Conservation (phyloP, 2,888 invertebrate species). For the Junonia oenone region DNA sequence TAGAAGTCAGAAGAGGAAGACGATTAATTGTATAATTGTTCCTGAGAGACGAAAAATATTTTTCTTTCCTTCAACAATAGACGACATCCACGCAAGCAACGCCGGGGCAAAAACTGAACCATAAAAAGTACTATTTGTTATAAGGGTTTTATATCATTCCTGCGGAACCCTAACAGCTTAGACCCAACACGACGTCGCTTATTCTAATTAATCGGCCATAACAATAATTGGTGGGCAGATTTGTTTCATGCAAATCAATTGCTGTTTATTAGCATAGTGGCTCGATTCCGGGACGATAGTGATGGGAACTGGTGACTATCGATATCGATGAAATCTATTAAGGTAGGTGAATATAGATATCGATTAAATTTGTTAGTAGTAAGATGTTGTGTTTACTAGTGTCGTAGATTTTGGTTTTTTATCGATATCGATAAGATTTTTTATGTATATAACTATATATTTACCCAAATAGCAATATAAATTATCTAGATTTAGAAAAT, state of each 20-base stretch:
- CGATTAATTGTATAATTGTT: too few species aligned
- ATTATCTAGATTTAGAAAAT: too few species aligned
- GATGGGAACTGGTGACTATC: conserved; percentile 19
- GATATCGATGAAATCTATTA: conserved; percentile 1
- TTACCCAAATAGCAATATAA: too few species aligned
- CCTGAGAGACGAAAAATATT: too few species aligned
- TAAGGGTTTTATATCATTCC: neutral
- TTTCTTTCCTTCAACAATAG: too few species aligned
- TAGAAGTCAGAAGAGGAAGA: too few species aligned
- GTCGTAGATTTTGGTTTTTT: neutral
- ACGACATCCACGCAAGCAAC: too few species aligned
- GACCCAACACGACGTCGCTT: conserved; percentile 48
- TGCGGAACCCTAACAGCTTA: conserved; percentile 1
- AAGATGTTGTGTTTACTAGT: neutral
- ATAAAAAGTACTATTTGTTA: too few species aligned
- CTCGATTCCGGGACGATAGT: conserved; percentile 31
- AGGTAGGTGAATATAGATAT: too few species aligned
- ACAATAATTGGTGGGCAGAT: conserved; percentile 38
- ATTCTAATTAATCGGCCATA: conserved; percentile 56
- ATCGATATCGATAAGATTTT: neutral
- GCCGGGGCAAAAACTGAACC: too few species aligned
- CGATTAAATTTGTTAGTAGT: too few species aligned
- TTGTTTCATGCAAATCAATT: conserved; percentile 64
- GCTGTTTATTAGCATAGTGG: conserved; percentile 52
- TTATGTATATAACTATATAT: too few species aligned